phyloP scores from a whole-genome alignment of 2,113 vertebrate genomes.

The Manacus vitellinus region DNA sequence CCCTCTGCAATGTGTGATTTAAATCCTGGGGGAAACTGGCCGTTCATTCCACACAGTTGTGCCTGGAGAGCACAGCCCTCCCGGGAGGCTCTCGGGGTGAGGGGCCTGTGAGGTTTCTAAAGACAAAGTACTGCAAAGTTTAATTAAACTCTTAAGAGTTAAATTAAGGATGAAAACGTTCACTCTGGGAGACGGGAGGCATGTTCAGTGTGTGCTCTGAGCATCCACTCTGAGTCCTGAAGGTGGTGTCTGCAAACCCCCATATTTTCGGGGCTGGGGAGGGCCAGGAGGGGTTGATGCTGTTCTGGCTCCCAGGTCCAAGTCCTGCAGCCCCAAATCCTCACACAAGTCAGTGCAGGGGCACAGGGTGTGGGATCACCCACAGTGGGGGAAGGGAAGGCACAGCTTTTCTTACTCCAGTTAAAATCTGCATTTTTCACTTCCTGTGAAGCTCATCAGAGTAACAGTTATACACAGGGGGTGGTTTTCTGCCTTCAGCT shows the following conservation, averaged over 20 bases:
- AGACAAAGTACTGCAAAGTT: not conserved
- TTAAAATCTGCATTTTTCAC: not conserved
- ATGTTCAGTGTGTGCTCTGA: not conserved
- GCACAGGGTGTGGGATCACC: not conserved
- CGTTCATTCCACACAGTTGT: not conserved
- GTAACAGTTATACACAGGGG: rapidly evolving
- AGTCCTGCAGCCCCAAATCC: not conserved
- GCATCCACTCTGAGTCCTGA: not conserved
- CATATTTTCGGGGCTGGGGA: rapidly evolving
- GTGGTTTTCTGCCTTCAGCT: not conserved
- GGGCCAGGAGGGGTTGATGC: not conserved
- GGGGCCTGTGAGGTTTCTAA: not conserved
- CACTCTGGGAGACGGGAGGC: not conserved
- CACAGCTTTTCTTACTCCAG: not conserved
- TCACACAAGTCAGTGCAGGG: not conserved
- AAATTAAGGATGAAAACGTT: not conserved
- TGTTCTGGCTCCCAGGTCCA: not conserved
- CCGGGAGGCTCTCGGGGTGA: no score
- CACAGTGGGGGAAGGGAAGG: rapidly evolving
- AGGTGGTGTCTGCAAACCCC: rapidly evolving
- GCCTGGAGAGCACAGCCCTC: not conserved
- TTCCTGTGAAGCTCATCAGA: not conserved
- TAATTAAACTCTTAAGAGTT: not conserved
- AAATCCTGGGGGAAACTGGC: not conserved
- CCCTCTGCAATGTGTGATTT: not conserved